These are phyloP conservation scores for Sebastes paucispinis DNA, from an alignment of 2,797 vertebrate genomes.

Conservation along the genomic window DNA sequence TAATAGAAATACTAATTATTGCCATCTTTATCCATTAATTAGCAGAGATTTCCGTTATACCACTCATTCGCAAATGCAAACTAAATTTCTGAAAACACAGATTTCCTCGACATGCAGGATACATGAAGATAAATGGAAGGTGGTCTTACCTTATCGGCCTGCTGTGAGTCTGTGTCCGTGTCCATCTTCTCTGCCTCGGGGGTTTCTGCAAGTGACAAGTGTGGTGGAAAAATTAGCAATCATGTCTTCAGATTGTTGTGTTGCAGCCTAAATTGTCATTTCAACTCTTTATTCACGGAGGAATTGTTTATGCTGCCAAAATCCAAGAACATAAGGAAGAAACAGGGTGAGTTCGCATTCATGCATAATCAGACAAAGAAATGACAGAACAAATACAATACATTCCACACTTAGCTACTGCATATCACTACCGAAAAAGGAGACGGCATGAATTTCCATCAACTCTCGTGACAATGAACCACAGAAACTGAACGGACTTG, in stretches of 20 bases:
- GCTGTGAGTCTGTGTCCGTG: conserved; percentile 88
- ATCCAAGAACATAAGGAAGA: not conserved
- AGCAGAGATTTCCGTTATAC: not conserved
- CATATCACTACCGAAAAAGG: too few species aligned
- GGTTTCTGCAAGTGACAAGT: conserved; percentile 78
- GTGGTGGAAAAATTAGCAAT: not conserved
- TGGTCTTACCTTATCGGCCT: conserved; percentile 88
- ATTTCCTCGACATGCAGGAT: not conserved
- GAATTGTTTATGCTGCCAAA: not conserved
- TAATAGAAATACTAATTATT: not conserved
- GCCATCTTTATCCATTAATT: not conserved
- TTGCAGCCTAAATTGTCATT: not conserved
- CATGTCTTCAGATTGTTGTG: not conserved
- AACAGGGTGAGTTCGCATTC: not conserved
- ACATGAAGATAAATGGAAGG: not conserved
- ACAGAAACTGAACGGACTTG: too few species aligned
- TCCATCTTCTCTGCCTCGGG: conserved; percentile 94
- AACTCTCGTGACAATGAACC: too few species aligned
- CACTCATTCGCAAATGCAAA: not conserved
- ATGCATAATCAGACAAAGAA: not conserved
- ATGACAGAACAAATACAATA: not conserved
- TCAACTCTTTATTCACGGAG: not conserved
- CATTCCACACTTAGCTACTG: not conserved
- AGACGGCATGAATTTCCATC: too few species aligned
- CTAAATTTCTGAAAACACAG: not conserved